Evolutionary conservation across 1,140 invertebrate genomes (phyloP), one percentile per base, ranked within the genome.

Genomic region (Listronotus oregonensis): DNA sequence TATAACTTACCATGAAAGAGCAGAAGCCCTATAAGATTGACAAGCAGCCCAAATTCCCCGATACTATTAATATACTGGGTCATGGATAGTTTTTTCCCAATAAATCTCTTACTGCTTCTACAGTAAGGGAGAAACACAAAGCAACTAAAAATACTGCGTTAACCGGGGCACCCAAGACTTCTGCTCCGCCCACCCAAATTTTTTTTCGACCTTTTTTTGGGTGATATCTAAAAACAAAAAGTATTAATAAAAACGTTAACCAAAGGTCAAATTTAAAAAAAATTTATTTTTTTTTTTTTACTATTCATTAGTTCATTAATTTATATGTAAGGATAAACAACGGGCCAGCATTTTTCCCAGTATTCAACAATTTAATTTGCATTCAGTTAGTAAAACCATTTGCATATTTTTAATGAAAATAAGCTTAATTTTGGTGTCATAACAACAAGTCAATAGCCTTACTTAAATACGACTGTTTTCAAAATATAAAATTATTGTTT

Each of bases 171-270:
- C 94, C 94, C n/a, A 97, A 78, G 0, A 97, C 93, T 81, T 96
- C 94, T 0, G 94, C 93, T 71, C 94, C 1, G 94, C 94, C 93
- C 94, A 97, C 6, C 94, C 94, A 76, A 96, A 97, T 5, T 94
- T 96, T 96, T 96, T 80, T 95, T 96, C 5, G 93, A 92, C 91
- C 93, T 96, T 84, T 94, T 94, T 79, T 94, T 94, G 71, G 93
- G 93, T 59, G 93, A 94, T 92, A 96, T 95, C 93, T 95, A 79
- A 17, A 82, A 80, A 66, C 3, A 42, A 57, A 43, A 12, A 27
- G 55, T 6, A 32, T 32, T 17, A 46, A 46, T 49, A n/a, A 44
- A 37, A 54, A 54, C n/a, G n/a, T n/a, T n/a, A n/a, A 27, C 21
- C 21, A 5, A 27, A 27, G 2, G 21, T 27, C 21, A n/a, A n/a